These are phyloP conservation scores for Dicrurus megarhynchus DNA, from an alignment of 2,113 vertebrate genomes.

Conservation along the genomic window DNA sequence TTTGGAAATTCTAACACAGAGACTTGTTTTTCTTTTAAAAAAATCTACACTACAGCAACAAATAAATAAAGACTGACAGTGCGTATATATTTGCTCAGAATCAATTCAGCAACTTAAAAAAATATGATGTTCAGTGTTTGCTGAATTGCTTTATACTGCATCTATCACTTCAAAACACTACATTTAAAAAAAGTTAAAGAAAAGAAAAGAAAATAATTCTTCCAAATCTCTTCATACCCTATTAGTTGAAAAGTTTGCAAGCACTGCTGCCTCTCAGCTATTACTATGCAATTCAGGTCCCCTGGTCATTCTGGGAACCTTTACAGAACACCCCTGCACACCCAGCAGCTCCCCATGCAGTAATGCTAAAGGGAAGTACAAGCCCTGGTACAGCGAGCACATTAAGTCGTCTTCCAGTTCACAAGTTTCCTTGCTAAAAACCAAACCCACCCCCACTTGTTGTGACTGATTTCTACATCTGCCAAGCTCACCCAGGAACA, in stretches of 20 bases:
- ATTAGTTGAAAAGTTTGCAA: not conserved
- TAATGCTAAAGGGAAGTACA: not conserved
- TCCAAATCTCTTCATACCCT: not conserved
- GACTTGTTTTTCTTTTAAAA: not conserved
- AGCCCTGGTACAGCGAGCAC: not conserved
- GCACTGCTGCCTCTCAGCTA: not conserved
- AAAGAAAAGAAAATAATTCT: not conserved
- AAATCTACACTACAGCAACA: constrained; percentile 20
- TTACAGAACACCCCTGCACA: not conserved
- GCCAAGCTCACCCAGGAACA: not conserved
- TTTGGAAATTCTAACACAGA: not conserved
- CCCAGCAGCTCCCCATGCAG: not conserved
- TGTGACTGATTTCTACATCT: not conserved
- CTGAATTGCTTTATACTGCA: constrained; percentile 23
- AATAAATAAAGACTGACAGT: constrained; percentile 25
- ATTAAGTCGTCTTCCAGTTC: not conserved
- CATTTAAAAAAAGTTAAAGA: not conserved
- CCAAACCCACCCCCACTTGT: not conserved
- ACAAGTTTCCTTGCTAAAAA: not conserved
- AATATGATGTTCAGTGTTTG: not conserved
- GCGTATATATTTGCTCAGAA: constrained; percentile 33
- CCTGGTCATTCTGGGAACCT: not conserved
- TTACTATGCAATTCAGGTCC: not conserved
- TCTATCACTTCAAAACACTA: not conserved
- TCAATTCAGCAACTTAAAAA: constrained; percentile 38